Evolutionary conservation across 2,888 invertebrate genomes (phyloP).

Genomic region (Subacronicta megacephala): DNA sequence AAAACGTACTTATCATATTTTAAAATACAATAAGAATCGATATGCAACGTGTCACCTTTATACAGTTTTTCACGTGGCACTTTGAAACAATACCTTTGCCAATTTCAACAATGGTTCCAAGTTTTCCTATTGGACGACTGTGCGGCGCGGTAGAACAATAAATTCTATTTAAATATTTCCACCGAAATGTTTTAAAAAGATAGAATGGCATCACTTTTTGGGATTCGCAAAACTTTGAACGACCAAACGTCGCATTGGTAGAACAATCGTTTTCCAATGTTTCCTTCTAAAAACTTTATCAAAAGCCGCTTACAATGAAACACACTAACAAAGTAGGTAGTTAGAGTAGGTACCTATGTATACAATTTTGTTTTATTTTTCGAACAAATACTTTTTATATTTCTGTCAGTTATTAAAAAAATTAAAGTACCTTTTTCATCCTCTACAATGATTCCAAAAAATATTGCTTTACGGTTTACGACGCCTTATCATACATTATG

Average conservation of each 20-base stretch:
- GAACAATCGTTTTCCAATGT: slow-evolving; percentile 7
- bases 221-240: slow-evolving; percentile 1
- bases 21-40: slow-evolving; percentile 28
- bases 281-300: slow-evolving; percentile 2
- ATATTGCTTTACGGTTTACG: too few species aligned
- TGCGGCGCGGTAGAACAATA: slow-evolving; percentile 1
- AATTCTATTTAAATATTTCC: too few species aligned
- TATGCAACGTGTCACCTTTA: slow-evolving; percentile 27
- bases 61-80: slow-evolving; percentile 11
- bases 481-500: too few species aligned
- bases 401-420: too few species aligned
- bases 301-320: neutral
- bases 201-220: slow-evolving; percentile 6
- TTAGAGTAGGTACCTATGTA: too few species aligned
- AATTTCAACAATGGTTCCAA: slow-evolving; percentile 16
- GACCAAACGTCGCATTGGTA: neutral
- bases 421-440: too few species aligned
- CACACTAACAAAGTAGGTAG: too few species aligned
- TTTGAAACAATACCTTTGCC: slow-evolving; percentile 8
- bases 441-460: too few species aligned
- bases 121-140: slow-evolving; percentile 11
- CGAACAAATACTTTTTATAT: too few species aligned
- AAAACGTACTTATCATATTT: slow-evolving; percentile 26
- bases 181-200: neutral
- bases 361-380: too few species aligned